These are phyloP conservation scores for Polydrusus pterygomalis DNA, from an alignment of 2,888 invertebrate genomes.

Conservation along the genomic window DNA sequence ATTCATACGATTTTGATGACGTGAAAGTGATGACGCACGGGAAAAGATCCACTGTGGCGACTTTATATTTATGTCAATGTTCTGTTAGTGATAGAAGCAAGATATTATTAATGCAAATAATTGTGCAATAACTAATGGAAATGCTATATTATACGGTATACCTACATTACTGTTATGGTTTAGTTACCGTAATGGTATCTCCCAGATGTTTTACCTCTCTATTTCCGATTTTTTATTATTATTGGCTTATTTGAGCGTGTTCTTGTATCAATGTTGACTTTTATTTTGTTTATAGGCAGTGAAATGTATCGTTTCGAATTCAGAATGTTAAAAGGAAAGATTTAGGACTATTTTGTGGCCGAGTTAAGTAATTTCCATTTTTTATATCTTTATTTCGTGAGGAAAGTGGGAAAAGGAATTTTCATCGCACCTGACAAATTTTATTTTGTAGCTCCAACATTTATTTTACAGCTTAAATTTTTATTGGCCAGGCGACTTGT, in stretches of 20 bases:
- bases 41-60: no score
- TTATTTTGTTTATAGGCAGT: constrained; percentile 32
- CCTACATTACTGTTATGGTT: no score
- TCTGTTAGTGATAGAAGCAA: no score
- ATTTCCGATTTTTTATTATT: constrained; percentile 15
- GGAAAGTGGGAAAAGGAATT: neutral
- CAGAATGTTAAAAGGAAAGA: constrained; percentile 25
- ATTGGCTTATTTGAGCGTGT: constrained; percentile 22
- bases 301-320: constrained; percentile 24
- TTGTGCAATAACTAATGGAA: no score
- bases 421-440: neutral
- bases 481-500: no score
- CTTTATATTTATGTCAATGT: no score
- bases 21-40: no score
- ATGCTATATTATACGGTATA: no score
- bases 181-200: constrained; percentile 4
- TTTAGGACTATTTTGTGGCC: constrained; percentile 5
- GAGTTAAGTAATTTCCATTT: constrained; percentile 19
- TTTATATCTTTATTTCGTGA: constrained; percentile 30
- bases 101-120: no score
- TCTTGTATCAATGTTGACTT: constrained; percentile 26
- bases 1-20: no score
- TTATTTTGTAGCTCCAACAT: neutral
- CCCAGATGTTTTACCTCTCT: neutral
- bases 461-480: neutral